phyloP scores from a whole-genome alignment of 2,888 invertebrate genomes.

The Rhamnusium bicolor region DNA sequence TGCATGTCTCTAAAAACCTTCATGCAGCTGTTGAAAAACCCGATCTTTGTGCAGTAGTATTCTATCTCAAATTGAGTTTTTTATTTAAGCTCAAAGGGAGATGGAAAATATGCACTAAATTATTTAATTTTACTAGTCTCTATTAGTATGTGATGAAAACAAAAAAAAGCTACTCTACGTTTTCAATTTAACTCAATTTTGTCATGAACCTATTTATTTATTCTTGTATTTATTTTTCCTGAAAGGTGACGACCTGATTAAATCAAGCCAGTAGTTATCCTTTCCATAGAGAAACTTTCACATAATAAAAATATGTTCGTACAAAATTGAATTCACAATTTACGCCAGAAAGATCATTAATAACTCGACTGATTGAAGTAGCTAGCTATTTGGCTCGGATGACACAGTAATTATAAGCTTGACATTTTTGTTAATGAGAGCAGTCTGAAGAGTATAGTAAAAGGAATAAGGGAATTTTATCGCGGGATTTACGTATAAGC shows the following conservation, averaged over 20 bases:
- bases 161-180: neutral
- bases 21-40: too few relatives aligned
- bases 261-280: neutral
- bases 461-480: neutral
- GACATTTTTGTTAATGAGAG: slow-evolving; percentile 25
- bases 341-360: slow-evolving; percentile 21
- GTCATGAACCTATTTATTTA: neutral
- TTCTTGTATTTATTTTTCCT: neutral
- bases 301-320: neutral
- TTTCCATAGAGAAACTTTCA: neutral
- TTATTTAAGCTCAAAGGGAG: too few relatives aligned
- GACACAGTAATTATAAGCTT: slow-evolving; percentile 21
- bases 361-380: slow-evolving; percentile 27
- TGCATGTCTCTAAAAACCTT: too few relatives aligned
- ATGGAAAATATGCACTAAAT: too few relatives aligned
- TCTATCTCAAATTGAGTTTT: too few relatives aligned
- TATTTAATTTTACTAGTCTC: too few relatives aligned
- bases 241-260: neutral
- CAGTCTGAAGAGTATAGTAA: neutral
- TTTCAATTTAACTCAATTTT: neutral
- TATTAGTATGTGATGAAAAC: neutral
- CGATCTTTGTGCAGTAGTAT: too few relatives aligned
- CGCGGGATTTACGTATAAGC: neutral
- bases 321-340: slow-evolving; percentile 6
- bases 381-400: slow-evolving; percentile 16